A percentile compares a stretch with the other conserved stretches of the same genome.
Conservation (phyloP, 2,797 vertebrate genomes). For the Gallinago solitaria region DNA sequence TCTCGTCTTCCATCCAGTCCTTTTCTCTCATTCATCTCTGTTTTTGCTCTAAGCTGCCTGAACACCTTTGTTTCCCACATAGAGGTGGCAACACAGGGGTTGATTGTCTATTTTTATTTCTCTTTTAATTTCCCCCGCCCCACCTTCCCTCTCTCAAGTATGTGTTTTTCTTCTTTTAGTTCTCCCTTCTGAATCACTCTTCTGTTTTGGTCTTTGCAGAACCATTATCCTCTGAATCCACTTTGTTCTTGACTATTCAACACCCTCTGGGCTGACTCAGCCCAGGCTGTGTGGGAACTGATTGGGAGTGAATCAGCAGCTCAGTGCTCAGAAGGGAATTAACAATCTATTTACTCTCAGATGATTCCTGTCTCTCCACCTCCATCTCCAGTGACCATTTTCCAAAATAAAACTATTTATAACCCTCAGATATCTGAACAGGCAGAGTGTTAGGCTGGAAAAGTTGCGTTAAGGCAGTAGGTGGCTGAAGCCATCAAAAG, state of each 20-base stretch:
- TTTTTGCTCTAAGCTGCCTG: background rate
- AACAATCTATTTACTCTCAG: constrained; percentile 46
- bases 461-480: constrained; percentile 51
- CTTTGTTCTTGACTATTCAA: constrained; percentile 58
- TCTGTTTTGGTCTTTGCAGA: constrained; percentile 56
- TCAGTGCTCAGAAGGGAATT: constrained; percentile 43
- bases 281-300: constrained; percentile 70
- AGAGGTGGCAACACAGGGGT: background rate
- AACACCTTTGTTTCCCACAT: background rate
- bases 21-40: background rate
- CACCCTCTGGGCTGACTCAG: constrained; percentile 75
- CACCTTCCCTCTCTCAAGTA: background rate
- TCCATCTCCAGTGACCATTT: constrained; percentile 57
- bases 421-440: constrained; percentile 35
- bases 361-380: constrained; percentile 39
- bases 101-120: background rate
- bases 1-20: background rate
- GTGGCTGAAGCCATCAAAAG: constrained; percentile 62
- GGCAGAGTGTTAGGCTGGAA: background rate
- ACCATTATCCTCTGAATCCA: constrained; percentile 51
- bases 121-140: background rate
- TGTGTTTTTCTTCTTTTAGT: constrained; percentile 34
- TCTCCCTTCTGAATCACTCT: constrained; percentile 61
- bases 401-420: constrained; percentile 62
- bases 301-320: constrained; percentile 58